Evolutionary conservation across 2,888 invertebrate genomes (phyloP).

Genomic region (Cheilosia soror): DNA sequence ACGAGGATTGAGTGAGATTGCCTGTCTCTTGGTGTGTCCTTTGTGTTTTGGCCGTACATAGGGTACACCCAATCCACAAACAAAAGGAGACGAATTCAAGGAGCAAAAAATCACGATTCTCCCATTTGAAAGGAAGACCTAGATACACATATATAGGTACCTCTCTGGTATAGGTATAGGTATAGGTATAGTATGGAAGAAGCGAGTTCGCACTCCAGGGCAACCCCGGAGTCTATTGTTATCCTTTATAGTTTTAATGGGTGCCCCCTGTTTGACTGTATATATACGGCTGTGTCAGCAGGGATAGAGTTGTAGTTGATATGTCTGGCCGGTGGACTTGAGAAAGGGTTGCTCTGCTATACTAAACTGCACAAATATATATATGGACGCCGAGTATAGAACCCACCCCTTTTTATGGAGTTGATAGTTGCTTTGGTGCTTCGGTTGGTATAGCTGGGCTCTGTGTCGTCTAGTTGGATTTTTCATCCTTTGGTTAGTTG

Average conservation of each 20-base stretch:
- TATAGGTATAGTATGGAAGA: conserved; percentile 12
- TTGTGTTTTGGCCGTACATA: conserved; percentile 58
- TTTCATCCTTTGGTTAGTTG: conserved; percentile 53
- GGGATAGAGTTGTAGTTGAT: conserved; percentile 53
- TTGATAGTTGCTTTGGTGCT: conserved; percentile 48
- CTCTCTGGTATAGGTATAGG: not conserved
- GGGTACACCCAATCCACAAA: conserved; percentile 45
- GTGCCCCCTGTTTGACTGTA: conserved; percentile 48
- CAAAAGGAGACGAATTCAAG: conserved; percentile 72
- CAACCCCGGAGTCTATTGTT: conserved; percentile 75
- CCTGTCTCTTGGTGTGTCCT: conserved; percentile 70
- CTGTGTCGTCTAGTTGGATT: conserved; percentile 52
- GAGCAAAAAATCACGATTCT: conserved; percentile 70
- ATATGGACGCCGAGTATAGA: conserved; percentile 21
- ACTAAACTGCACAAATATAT: conserved; percentile 11
- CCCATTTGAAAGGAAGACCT: conserved; percentile 50
- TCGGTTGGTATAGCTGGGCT: conserved; percentile 2
- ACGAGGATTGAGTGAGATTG: conserved; percentile 56
- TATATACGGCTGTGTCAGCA: not conserved
- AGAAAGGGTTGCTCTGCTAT: conserved; percentile 66
- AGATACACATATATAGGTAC: conserved; percentile 1
- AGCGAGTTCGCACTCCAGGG: conserved; percentile 68
- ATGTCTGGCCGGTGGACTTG: conserved; percentile 51
- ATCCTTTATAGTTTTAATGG: conserved; percentile 75
- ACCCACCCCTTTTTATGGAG: conserved; percentile 56